Evolutionary conservation across 2,797 vertebrate genomes (phyloP), one percentile per base, ranked within the genome.

Genomic region (Philypnodon macrostomus): DNA sequence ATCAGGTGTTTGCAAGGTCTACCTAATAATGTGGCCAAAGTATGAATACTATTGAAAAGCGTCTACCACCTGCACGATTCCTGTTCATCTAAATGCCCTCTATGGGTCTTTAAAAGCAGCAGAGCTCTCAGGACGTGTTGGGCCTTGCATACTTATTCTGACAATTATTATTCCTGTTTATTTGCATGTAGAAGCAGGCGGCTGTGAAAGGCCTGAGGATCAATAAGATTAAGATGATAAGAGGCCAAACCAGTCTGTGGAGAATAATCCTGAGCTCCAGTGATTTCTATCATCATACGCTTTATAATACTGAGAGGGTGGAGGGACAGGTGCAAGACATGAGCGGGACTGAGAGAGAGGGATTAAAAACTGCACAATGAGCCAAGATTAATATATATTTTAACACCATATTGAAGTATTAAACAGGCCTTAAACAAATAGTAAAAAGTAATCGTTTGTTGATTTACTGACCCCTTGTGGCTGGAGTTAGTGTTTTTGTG

Each of bases 191-290:
- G 31, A 50, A 57, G 50, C 49, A 32, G 53, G 4, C 13, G 45
- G 18, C 50, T 58, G 34, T 38, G 44, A 68, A 73, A 75, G 65
- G 67, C 74, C 6, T 7, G 38, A n/a, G 77, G 73, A 75, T 77
- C 74, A 73, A 47, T 63, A 69, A 29, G 42, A 80, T 63, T 67
- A 66, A 73, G 78, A 68, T 63, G 56, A 70, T 66, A 71, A 73
- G 30, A 62, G 50, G 52, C 32, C 29, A 64, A 62, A 62, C 44
- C 19, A 35, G 37, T 67, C 58, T 79, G 24, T 61, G 69, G 63
- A 61, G 68, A 75, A 75, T 81, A 83, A 84, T 80, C 73, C 68
- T 58, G 37, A 71, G 66, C 72, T 29, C 67, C 66, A 83, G 72
- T 75, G 47, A 62, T 68, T 71, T 67, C 33, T 64, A 73, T 78